phyloP scores from a whole-genome alignment of 1,140 invertebrate genomes.

The Heterodera carotae region DNA sequence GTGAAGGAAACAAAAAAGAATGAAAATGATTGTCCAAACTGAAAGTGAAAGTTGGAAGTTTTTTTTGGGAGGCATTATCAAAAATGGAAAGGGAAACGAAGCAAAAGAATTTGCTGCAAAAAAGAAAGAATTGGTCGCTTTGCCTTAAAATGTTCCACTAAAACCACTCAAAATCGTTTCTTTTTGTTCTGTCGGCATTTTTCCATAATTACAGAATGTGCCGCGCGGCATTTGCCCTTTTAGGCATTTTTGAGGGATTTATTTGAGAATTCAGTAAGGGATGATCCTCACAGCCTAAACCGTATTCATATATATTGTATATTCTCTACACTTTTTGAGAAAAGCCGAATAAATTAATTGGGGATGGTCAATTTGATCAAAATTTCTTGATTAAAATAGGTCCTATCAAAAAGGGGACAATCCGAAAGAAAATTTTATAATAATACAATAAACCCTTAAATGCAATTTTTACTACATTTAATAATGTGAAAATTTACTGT shows the following conservation, averaged over 20 bases:
- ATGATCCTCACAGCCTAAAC: not conserved
- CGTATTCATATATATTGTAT: not conserved
- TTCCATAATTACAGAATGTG: not conserved
- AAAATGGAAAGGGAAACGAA: too few relatives aligned
- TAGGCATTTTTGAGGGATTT: not conserved
- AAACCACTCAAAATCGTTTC: not conserved
- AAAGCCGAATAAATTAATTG: not conserved
- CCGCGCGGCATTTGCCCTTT: not conserved
- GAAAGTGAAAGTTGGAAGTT: too few relatives aligned
- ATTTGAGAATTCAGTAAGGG: not conserved
- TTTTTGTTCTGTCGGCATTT: not conserved
- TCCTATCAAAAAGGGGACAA: too few relatives aligned
- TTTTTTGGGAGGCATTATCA: not conserved
- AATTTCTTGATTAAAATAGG: too few relatives aligned
- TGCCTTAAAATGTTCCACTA: not conserved
- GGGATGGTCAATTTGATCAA: too few relatives aligned
- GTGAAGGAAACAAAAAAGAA: constrained; percentile 10
- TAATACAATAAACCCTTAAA: too few relatives aligned
- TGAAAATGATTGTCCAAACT: not conserved
- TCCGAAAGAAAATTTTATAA: too few relatives aligned
- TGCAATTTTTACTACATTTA: too few relatives aligned
- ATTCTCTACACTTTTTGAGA: not conserved
- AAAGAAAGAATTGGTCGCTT: not conserved
- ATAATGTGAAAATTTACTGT: too few relatives aligned
- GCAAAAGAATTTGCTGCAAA: too few relatives aligned